Evolutionary conservation across 2,113 vertebrate species (phyloP), one percentile per base, ranked within the genome.

Genomic region (Verasper variegatus): DNA sequence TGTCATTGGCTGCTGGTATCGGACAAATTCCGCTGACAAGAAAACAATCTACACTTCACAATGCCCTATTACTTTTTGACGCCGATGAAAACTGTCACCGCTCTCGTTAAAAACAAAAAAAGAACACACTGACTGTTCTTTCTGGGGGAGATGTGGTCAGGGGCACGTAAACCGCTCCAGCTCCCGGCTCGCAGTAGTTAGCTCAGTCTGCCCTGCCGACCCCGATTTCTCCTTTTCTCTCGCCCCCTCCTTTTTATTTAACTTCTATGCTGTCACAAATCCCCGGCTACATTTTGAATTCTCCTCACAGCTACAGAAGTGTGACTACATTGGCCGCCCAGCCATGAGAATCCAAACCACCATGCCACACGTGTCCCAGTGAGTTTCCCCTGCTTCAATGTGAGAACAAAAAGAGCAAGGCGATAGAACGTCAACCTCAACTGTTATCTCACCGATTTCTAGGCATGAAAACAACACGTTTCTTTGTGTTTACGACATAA

Each of bases 251-350:
- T 18, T 42, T 61, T 37, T 18, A 6, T 15, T 14, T 17, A 6
- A 20, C 20, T 64, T 42, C 54, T 71, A 40, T 31, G 59, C 52
- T 40, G 2, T 78, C 69, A 74, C 21, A 56, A 75, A 71, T 83
- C 61, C 70, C 62, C 61, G 18, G 61, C 42, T 62, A 49, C 57
- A 72, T 68, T 82, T 57, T 12, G 9, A 52, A 86, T 84, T 82
- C 66, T 74, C 76, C 81, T 73, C 40, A 1, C 74, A 74, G 76
- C 76, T 40, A 79, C 56, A 74, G 66, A 82, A 71, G 86, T 82
- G 81, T 71, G 71, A 82, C 82, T 60, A 52, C 42, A n/a, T 13
- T 52, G 45, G 70, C 69, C 45, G 56, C 72, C 51, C 61, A 3
- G 27, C 81, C 74, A 60, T 35, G 76, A 78, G 67, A 63, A 71